Base-by-base conservation (phyloP, 1,140 invertebrate genomes). In the Drusus annulatus region DNA sequence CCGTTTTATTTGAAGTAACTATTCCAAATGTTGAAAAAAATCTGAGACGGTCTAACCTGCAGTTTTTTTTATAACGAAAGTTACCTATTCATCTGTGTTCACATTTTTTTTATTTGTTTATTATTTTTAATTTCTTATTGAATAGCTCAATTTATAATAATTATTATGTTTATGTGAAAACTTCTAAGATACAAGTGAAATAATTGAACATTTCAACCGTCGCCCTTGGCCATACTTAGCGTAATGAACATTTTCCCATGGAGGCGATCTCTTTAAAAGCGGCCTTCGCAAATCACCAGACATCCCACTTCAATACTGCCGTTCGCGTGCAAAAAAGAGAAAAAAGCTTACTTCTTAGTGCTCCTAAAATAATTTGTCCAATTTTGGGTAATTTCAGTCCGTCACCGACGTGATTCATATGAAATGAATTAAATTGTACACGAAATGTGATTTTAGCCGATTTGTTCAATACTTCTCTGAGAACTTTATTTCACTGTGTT, bases 181-280 rank as follows among this genome's bases (percentile, higher is more conserved):
- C 36, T 45, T 45, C 36, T 45, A 56, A 56, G 19, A 17, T n/a
- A 56, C 54, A 19, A 56, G n/a, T 65, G 16, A 65, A 65, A n/a
- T 65, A 65, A 65, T 65, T 16, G 15, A 65, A 28, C 16, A 65
- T 74, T 56, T 56, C 7, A 56, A 74, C 10, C 21, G 13, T 15
- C 51, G 81, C 73, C 74, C 73, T 62, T 45, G 78, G 73, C 74
- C 56, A 60, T 71, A 73, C 28, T 82, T 78, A 54, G 52, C 63
- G 50, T 82, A 82, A 82, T 82, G 81, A 82, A 78, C 78, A 78
- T 82, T 80, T 82, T 82, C 81, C 81, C 81, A 82, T 78, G 81
- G 45, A 45, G 68, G 51, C 25, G 58, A 75, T 75, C 68, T 28
- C 51, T 28, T 79, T 63, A 76, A 79, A 76, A 79, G 78, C 16